Percentiles rank a stretch among this genome's conserved stretches.
Conservation (phyloP, 2,113 vertebrate species). For the Alosa alosa region DNA sequence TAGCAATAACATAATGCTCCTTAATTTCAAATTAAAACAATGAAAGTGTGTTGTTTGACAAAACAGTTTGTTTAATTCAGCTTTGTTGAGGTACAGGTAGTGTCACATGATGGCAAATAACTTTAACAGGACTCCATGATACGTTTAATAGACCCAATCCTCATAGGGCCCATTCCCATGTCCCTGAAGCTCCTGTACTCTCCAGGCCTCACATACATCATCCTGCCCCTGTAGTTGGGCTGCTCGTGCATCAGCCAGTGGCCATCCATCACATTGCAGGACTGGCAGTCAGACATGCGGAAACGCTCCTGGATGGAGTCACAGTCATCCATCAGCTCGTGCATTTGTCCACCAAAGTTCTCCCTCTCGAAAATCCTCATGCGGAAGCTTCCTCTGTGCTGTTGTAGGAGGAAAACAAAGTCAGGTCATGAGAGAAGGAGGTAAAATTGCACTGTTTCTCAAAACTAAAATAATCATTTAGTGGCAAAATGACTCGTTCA, state of each 20-base stretch:
- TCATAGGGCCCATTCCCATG: slow-evolving; percentile 22
- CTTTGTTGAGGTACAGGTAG: too few species aligned
- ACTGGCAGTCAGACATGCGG: slow-evolving; percentile 53
- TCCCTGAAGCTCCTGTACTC: slow-evolving; percentile 24
- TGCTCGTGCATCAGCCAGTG: slow-evolving; percentile 28
- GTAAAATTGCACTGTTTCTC: background rate
- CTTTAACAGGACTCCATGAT: slow-evolving; percentile 4
- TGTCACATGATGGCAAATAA: background rate
- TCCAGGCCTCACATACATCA: slow-evolving; percentile 17
- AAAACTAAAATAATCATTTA: background rate
- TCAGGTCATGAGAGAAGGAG: background rate
- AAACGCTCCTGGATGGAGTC: slow-evolving; percentile 46
- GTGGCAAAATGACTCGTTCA: background rate
- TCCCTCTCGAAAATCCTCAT: slow-evolving; percentile 32
- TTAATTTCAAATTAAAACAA: too few species aligned
- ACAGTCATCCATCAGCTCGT: slow-evolving; percentile 44
- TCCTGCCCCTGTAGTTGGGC: slow-evolving; percentile 27
- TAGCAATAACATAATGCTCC: too few species aligned
- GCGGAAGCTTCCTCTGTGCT: slow-evolving; percentile 18
- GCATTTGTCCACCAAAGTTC: slow-evolving; percentile 31
- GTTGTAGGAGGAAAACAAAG: slow-evolving; percentile 21
- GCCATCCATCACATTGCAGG: slow-evolving; percentile 26
- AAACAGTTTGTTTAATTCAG: background rate
- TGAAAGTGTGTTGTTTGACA: background rate
- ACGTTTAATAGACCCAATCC: slow-evolving; percentile 21